Conservation (phyloP, 2,888 invertebrate species). For the Odontothrips loti region DNA sequence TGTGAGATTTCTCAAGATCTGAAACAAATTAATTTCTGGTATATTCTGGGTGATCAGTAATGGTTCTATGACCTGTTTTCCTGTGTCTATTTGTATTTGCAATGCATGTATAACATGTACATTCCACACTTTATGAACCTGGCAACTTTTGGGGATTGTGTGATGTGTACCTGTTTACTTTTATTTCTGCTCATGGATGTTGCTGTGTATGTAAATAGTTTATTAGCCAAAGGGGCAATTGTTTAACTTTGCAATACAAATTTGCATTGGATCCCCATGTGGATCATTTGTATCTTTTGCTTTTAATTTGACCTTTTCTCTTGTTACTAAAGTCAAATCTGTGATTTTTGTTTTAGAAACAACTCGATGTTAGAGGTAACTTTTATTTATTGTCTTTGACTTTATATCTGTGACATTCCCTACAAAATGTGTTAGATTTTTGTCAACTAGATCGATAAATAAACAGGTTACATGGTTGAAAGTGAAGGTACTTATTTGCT, state of each 20-base stretch:
- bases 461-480: background rate
- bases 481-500: no score
- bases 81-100: background rate
- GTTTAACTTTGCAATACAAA: no score
- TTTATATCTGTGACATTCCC: slow-evolving; percentile 9
- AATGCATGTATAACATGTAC: no score
- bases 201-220: no score
- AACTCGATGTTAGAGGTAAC: background rate
- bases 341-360: slow-evolving; percentile 8
- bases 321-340: background rate
- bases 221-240: no score
- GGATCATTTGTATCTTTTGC: background rate
- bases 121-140: no score
- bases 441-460: background rate
- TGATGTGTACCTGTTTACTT: no score
- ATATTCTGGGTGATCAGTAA: background rate
- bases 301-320: background rate
- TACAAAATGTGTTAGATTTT: background rate
- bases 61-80: background rate
- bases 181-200: background rate
- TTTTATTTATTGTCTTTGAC: slow-evolving; percentile 21
- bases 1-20: no score
- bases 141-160: no score
- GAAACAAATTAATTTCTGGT: background rate
- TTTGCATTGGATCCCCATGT: no score